phyloP scores from a whole-genome alignment of 2,797 vertebrate genomes.

The Lemur catta region DNA sequence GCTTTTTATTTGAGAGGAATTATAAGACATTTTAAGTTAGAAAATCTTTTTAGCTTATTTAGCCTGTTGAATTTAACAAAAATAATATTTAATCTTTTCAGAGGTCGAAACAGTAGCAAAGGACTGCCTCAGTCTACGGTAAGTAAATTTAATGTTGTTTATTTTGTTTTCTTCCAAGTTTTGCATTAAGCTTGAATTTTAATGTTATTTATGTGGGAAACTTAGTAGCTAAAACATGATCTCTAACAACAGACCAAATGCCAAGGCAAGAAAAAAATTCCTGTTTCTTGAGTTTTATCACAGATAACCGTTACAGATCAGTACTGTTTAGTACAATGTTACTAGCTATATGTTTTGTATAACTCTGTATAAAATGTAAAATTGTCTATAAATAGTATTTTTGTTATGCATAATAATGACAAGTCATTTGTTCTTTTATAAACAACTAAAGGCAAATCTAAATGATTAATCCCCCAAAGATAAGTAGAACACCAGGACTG shows the following conservation, averaged over 20 bases:
- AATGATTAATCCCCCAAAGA: neutral
- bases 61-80: slow-evolving; percentile 8
- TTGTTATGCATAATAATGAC: neutral
- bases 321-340: neutral
- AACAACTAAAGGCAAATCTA: neutral
- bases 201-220: slow-evolving; percentile 42
- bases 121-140: slow-evolving; percentile 91
- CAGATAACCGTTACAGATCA: neutral
- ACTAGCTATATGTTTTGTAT: neutral
- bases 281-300: neutral
- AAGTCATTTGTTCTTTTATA: neutral
- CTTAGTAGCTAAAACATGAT: slow-evolving; percentile 9
- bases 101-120: slow-evolving; percentile 97
- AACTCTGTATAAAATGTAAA: neutral
- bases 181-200: neutral
- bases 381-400: slow-evolving; percentile 34
- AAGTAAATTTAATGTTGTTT: slow-evolving; percentile 82
- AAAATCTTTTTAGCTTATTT: neutral
- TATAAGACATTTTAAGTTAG: neutral
- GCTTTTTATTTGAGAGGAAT: neutral
- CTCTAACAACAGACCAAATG: slow-evolving; percentile 6
- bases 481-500: neutral
- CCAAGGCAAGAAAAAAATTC: neutral
- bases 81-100: slow-evolving; percentile 84
- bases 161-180: neutral